These are phyloP conservation scores for Haliclystus octoradiatus DNA, from an alignment of 30 jellyfish, hydroid and myxozoan genomes.

Conservation along the genomic window DNA sequence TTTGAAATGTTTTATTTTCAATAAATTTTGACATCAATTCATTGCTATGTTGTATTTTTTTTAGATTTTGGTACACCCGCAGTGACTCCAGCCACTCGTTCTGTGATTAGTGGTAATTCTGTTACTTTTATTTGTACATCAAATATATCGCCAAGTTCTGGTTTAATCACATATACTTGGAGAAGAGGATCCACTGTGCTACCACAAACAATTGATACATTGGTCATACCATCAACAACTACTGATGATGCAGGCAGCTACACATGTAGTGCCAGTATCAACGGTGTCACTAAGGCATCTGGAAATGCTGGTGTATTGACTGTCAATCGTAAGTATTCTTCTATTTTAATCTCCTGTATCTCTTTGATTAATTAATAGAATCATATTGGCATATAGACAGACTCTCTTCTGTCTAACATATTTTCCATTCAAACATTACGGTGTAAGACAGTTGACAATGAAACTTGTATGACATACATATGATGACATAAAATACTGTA, in stretches of 20 bases:
- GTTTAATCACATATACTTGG: not conserved
- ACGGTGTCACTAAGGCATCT: not conserved
- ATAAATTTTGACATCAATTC: too few species aligned
- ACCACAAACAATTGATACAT: not conserved
- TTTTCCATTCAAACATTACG: too few species aligned
- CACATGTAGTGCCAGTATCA: not conserved
- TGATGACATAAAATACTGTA: too few species aligned
- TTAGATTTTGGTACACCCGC: not conserved
- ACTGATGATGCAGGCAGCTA: not conserved
- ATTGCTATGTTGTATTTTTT: too few species aligned
- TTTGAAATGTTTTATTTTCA: too few species aligned
- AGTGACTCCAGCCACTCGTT: not conserved
- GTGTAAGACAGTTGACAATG: too few species aligned
- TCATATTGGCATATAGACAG: too few species aligned
- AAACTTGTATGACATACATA: too few species aligned
- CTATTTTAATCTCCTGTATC: too few species aligned
- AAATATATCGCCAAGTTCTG: not conserved
- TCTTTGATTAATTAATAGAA: too few species aligned
- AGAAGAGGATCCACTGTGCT: not conserved
- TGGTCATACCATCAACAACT: too few species aligned
- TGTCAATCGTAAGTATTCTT: not conserved
- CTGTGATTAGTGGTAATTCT: not conserved
- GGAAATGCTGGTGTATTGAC: not conserved
- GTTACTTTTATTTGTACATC: not conserved
- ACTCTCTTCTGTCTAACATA: too few species aligned